Conservation (phyloP, 2,797 vertebrate genomes). For the Pseudopleuronectes americanus region DNA sequence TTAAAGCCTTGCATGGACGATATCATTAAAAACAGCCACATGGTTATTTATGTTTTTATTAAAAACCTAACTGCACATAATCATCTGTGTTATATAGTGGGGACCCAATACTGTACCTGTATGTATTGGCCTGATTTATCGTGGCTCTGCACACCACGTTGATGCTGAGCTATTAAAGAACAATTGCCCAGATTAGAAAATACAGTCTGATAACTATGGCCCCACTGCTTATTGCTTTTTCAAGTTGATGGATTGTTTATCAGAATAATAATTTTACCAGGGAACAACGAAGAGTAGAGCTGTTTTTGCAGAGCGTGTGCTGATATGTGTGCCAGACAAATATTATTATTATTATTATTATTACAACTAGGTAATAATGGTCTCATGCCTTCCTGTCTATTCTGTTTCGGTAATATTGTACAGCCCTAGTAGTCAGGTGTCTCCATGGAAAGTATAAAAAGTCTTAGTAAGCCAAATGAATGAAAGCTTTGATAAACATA, state of each 20-base stretch:
- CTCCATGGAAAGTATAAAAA: too few species aligned
- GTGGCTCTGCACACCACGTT: background rate
- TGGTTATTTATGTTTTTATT: background rate
- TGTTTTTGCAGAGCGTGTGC: background rate
- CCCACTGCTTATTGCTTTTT: background rate
- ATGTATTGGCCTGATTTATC: background rate
- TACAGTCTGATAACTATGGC: background rate
- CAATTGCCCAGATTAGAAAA: background rate
- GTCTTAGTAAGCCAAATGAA: too few species aligned
- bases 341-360: background rate
- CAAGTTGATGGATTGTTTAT: conserved; percentile 11
- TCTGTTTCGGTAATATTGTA: background rate
- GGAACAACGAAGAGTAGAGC: background rate
- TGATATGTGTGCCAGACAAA: conserved; percentile 4
- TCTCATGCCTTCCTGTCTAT: background rate
- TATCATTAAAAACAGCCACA: background rate
- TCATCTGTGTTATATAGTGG: background rate
- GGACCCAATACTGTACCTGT: background rate
- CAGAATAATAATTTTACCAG: background rate
- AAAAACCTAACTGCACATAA: background rate
- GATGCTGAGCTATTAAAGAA: background rate
- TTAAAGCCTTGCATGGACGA: background rate
- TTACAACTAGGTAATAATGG: background rate
- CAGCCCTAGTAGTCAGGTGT: too few species aligned
- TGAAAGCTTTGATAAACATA: too few species aligned